Percentiles rank a stretch among this genome's conserved stretches.
Evolutionary conservation across 2,797 vertebrate species (phyloP).

Genomic region (Phylloscopus collybita): DNA sequence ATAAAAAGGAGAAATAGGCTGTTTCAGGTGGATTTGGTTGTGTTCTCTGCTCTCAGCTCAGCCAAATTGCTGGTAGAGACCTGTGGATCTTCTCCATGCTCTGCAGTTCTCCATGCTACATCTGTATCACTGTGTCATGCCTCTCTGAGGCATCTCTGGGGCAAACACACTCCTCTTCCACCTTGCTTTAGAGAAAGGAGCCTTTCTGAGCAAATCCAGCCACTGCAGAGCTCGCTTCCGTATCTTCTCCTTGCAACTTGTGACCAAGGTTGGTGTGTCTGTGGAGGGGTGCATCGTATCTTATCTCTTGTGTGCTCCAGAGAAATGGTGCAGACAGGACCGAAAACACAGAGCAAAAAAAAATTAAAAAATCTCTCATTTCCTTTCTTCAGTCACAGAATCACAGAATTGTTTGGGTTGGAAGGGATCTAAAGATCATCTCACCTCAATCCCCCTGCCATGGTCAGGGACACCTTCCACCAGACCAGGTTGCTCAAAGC

Average conservation of each 20-base stretch:
- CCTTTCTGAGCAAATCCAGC: neutral
- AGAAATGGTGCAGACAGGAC: neutral
- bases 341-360: neutral
- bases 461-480: neutral
- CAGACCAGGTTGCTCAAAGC: neutral
- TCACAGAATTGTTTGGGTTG: neutral
- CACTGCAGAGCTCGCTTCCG: neutral
- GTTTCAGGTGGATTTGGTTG: neutral
- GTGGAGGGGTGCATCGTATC: neutral
- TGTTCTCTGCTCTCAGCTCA: neutral
- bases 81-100: neutral
- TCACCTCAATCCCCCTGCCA: neutral
- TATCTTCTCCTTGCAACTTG: neutral
- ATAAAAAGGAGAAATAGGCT: neutral
- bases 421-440: neutral
- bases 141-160: neutral
- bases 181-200: neutral
- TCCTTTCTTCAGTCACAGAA: neutral
- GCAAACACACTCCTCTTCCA: neutral
- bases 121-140: accelerated
- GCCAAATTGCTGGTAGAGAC: neutral
- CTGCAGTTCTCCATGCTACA: neutral
- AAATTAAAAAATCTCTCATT: neutral
- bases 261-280: neutral
- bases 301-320: neutral